A percentile compares a stretch with the other conserved stretches of the same genome.
Evolutionary conservation across 2,113 vertebrate species (phyloP).

Genomic region (Mastomys coucha): DNA sequence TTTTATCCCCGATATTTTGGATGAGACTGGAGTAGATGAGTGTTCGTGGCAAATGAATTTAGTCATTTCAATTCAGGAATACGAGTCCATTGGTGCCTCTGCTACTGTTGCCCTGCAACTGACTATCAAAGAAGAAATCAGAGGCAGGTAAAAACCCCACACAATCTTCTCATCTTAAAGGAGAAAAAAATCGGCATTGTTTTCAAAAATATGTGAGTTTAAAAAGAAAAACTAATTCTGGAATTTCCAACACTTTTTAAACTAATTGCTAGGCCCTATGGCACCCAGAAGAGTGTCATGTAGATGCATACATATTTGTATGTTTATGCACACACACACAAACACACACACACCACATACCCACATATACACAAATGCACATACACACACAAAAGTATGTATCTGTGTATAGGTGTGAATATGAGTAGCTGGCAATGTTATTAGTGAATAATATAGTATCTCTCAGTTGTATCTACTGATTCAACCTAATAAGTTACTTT

Average conservation of each 20-base stretch:
- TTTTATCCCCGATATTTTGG: no score
- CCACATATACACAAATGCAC: not conserved
- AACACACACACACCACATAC: not conserved
- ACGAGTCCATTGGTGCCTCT: not conserved
- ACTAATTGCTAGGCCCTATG: not conserved
- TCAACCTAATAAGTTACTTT: not conserved
- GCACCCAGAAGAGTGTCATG: not conserved
- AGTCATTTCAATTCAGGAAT: not conserved
- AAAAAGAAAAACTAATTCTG: not conserved
- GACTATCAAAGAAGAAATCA: constrained; percentile 8
- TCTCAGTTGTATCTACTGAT: not conserved
- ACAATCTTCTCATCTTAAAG: not conserved
- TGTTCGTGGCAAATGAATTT: no score
- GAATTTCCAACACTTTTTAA: not conserved
- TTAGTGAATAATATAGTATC: not conserved
- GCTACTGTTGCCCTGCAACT: not conserved
- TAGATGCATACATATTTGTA: not conserved
- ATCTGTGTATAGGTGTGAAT: not conserved
- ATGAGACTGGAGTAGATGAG: no score
- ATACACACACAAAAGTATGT: not conserved
- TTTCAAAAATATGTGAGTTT: not conserved
- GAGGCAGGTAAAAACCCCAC: not conserved
- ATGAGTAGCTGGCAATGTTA: not conserved
- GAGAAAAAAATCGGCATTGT: not conserved
- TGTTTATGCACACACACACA: not conserved